Conservation (phyloP, 2,888 invertebrate species). For the Halictus quadricinctus region DNA sequence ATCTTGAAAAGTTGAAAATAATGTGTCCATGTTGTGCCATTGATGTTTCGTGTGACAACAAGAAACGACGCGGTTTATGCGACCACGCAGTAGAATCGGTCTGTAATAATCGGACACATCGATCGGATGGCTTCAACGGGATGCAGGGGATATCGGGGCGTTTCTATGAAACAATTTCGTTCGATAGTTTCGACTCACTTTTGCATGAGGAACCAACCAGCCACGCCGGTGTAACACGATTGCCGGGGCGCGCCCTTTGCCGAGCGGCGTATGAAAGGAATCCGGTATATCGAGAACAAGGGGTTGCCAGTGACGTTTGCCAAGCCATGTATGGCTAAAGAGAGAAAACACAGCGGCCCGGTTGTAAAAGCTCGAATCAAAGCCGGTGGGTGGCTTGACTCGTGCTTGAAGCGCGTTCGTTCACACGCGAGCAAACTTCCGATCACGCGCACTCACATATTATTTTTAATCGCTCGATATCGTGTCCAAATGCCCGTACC, state of each 20-base stretch:
- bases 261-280: conserved; percentile 22
- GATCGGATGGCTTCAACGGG: not conserved
- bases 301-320: conserved; percentile 19
- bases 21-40: no score
- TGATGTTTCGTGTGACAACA: not conserved
- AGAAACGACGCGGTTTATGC: not conserved
- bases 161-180: conserved; percentile 7
- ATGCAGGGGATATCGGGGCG: not conserved
- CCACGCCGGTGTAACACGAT: conserved; percentile 29
- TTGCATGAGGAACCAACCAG: not conserved
- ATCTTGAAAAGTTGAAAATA: no score
- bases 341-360: not conserved
- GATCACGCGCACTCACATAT: conserved; percentile 53
- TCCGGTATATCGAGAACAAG: conserved; percentile 17
- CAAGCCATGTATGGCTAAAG: not conserved
- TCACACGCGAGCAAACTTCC: conserved; percentile 64
- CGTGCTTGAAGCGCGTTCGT: conserved; percentile 37
- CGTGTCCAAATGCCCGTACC: conserved; percentile 43
- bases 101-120: not conserved
- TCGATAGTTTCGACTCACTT: conserved; percentile 1
- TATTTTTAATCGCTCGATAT: conserved; percentile 69
- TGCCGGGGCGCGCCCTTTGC: not conserved
- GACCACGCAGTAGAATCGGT: not conserved
- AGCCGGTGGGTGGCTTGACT: conserved; percentile 45
- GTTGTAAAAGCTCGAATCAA: conserved; percentile 33